Conservation (phyloP, 2,113 vertebrate genomes). For the Phocoena phocoena region DNA sequence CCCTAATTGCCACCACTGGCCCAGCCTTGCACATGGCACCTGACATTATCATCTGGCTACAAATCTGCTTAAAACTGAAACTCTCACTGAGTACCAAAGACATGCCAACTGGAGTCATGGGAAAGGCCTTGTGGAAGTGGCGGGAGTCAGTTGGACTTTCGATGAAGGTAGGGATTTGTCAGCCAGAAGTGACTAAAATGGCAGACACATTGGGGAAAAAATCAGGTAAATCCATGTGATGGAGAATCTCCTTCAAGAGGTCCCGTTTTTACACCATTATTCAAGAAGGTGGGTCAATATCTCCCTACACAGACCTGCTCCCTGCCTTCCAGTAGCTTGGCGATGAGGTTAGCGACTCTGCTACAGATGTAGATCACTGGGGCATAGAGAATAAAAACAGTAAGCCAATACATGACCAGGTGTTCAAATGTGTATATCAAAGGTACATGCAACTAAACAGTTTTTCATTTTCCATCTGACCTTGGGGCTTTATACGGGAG, state of each 20-base stretch:
- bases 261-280: neutral
- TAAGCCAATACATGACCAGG: neutral
- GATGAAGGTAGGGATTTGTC: neutral
- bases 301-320: neutral
- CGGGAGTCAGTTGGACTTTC: neutral
- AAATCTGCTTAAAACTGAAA: neutral
- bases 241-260: neutral
- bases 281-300: neutral
- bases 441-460: neutral
- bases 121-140: neutral
- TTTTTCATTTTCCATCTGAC: neutral
- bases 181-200: neutral
- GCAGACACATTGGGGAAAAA: accelerated
- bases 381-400: neutral
- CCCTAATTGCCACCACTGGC: neutral
- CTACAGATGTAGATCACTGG: neutral
- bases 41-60: neutral
- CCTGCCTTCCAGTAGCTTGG: neutral
- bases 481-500: neutral
- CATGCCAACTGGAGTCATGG: neutral
- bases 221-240: neutral
- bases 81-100: neutral
- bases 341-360: neutral
- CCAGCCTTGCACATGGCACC: accelerated
- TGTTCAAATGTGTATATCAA: neutral